A percentile compares a stretch with the other conserved stretches of the same genome.
Evolutionary conservation across 2,113 vertebrate species (phyloP).

Genomic region (Dermatemys mawii): DNA sequence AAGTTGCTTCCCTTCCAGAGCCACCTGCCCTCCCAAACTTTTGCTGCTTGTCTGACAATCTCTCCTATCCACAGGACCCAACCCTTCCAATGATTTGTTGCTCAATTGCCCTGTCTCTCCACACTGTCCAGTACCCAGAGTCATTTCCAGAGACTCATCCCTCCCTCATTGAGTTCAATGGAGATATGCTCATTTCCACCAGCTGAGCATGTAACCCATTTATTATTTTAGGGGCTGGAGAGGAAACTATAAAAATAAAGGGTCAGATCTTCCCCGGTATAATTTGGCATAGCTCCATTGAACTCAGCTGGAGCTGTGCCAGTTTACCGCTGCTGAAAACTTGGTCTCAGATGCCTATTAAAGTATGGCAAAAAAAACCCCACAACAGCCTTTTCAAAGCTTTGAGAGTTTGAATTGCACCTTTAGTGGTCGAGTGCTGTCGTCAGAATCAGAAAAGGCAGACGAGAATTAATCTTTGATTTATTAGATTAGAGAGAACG

Average conservation of each 20-base stretch:
- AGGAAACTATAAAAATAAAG: neutral
- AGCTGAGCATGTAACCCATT: neutral
- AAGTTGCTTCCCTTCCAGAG: neutral
- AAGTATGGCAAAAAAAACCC: neutral
- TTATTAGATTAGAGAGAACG: constrained; percentile 35
- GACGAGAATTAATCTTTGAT: constrained; percentile 15
- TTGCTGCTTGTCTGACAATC: neutral
- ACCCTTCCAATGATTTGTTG: neutral
- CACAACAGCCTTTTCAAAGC: constrained; percentile 7
- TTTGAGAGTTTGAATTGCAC: constrained; percentile 11
- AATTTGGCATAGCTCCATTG: neutral
- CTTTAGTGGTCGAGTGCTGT: neutral
- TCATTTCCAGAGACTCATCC: neutral
- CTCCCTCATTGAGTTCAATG: no score
- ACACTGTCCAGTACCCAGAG: neutral
- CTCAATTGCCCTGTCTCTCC: no score
- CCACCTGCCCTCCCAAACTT: neutral
- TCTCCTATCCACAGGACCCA: neutral
- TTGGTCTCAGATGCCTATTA: neutral
- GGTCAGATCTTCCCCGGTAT: neutral
- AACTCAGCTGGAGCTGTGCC: neutral
- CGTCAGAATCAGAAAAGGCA: neutral
- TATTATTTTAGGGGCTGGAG: neutral
- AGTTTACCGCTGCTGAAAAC: neutral
- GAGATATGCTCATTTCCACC: neutral